Base-by-base conservation (phyloP, 2,888 invertebrate genomes). In the Malacosoma neustria region DNA sequence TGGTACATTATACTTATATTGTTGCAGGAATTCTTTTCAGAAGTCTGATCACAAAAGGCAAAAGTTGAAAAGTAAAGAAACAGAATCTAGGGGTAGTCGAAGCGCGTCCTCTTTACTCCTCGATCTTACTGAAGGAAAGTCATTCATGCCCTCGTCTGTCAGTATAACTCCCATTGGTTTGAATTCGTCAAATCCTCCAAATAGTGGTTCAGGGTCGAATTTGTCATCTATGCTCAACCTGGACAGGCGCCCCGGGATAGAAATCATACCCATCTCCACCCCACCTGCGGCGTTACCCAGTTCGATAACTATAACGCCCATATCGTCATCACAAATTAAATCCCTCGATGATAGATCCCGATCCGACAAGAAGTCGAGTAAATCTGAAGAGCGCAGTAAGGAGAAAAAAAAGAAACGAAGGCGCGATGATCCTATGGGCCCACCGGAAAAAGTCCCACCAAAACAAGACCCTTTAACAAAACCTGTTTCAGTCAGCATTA, bases 241-340 rank as follows among this genome's bases (percentile, higher is more conserved):
- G 32, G 92, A 93, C 49, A 86, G 91, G 39, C 80, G 93, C 14
- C 91, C 92, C 0, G 93, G 93, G 2, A 94, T 96, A 43, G 96
- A 96, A 74, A 94, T 96, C 34, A 94, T 96, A 54, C 95, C 96
- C 0, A 89, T 94, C 2, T 86, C 91, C 9, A 76, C 90, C 5
- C 74, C 91, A 0, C 89, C 90, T 3, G 87, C 91, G 4, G 87
- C 88, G 3, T 68, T 93, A 14, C 92, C 94, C 6, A 93, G 93
- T 57, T 94, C 95, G 1, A 94, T 95, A 40, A 95, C 95, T 0
- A 95, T 96, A 38, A 96, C 95, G 0, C 93, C 95, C 2, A 94
- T 95, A 30, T 87, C 90, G 1, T 81, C 87, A 2, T 79, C 88
- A 4, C 89, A 89, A 63, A 69, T 82, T 39, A 82, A 86, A 51